Conservation (phyloP, 1,140 invertebrate species). For the Cydia pomonella region DNA sequence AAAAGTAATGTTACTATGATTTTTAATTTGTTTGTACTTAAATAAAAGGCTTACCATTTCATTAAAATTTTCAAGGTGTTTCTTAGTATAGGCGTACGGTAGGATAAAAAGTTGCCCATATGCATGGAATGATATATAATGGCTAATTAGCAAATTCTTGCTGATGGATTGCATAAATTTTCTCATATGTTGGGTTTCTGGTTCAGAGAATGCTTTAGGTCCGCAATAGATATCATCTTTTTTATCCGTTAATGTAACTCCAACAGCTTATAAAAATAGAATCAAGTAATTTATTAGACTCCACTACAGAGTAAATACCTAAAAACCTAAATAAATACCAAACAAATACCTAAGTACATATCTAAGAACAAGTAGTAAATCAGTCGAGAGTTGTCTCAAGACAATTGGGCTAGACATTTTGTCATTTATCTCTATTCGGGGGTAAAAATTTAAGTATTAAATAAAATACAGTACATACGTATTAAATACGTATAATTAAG, state of each 20-base stretch:
- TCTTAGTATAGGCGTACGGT: conserved; percentile 70
- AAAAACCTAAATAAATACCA: too few species aligned
- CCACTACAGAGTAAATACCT: too few species aligned
- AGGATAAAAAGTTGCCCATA: conserved; percentile 80
- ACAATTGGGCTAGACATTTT: too few species aligned
- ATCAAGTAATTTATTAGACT: not conserved
- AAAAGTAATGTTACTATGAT: too few species aligned
- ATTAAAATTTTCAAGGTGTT: conserved; percentile 80
- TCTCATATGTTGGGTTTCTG: conserved; percentile 12
- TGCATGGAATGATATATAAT: conserved; percentile 67
- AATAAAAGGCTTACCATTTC: conserved; percentile 74
- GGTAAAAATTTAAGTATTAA: too few species aligned
- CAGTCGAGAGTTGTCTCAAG: too few species aligned
- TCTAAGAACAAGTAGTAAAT: too few species aligned
- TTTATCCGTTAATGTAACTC: not conserved
- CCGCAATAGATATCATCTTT: conserved; percentile 84
- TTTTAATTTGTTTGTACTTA: too few species aligned
- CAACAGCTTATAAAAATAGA: conserved; percentile 1
- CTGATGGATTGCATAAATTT: not conserved
- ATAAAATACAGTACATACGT: too few species aligned
- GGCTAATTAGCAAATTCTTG: not conserved
- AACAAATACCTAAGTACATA: too few species aligned
- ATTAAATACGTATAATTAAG: too few species aligned
- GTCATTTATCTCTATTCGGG: too few species aligned
- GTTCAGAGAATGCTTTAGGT: conserved; percentile 42